These are phyloP conservation scores for Lordiphosa collinella DNA, from an alignment of 1,140 invertebrate genomes.

Conservation along the genomic window DNA sequence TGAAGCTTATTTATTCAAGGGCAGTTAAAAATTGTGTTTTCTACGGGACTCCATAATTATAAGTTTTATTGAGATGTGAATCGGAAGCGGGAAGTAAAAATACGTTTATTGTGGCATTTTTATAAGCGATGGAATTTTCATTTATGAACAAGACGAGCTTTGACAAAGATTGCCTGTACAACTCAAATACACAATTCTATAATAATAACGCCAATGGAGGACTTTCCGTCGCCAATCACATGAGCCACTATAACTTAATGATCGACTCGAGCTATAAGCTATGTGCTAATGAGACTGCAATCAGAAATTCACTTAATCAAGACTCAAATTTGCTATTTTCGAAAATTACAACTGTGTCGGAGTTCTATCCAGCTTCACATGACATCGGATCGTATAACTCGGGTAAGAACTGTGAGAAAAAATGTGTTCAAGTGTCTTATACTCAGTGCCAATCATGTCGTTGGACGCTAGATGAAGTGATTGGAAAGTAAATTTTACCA, in stretches of 20 bases:
- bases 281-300: constrained; percentile 56
- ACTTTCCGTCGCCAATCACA: constrained; percentile 53
- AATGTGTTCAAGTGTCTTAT: neutral
- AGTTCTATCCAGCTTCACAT: constrained; percentile 56
- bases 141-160: constrained; percentile 61
- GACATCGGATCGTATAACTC: constrained; percentile 53
- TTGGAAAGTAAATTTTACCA: too few species aligned
- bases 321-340: constrained; percentile 64
- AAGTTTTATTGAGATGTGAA: constrained; percentile 56
- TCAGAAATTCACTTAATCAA: constrained; percentile 51
- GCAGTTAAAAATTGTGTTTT: constrained; percentile 60
- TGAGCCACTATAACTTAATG: constrained; percentile 61
- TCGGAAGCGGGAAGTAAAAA: constrained; percentile 33
- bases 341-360: constrained; percentile 63
- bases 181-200: constrained; percentile 43
- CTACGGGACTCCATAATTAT: constrained; percentile 41
- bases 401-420: constrained; percentile 24
- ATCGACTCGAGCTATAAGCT: constrained; percentile 60
- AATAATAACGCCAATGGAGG: constrained; percentile 40
- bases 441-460: too few species aligned
- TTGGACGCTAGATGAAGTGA: too few species aligned
- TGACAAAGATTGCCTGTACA: constrained; percentile 64
- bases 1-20: constrained; percentile 71
- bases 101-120: constrained; percentile 23
- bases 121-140: constrained; percentile 66